These are phyloP conservation scores for Melanophora roralis DNA, from an alignment of 2,888 invertebrate species.

Conservation along the genomic window DNA sequence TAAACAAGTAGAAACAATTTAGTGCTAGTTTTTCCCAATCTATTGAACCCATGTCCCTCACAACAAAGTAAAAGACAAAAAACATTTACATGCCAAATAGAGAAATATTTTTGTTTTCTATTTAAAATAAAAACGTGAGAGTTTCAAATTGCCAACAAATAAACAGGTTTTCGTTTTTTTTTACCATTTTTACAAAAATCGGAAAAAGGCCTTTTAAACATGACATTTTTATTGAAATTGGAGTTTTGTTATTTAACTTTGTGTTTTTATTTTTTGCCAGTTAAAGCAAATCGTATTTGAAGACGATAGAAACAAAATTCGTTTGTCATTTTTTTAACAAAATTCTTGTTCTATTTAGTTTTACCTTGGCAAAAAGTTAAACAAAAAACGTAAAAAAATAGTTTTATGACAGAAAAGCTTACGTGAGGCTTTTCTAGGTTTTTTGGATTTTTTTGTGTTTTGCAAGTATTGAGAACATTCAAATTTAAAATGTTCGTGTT, in stretches of 20 bases:
- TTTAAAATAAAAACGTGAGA: slow-evolving; percentile 46
- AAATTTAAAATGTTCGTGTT: not conserved
- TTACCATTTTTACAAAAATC: slow-evolving; percentile 13
- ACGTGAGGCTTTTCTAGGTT: slow-evolving; percentile 42
- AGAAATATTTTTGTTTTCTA: not conserved
- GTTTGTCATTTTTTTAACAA: slow-evolving; percentile 19
- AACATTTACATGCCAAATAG: slow-evolving; percentile 27
- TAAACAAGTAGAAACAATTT: too few relatives aligned
- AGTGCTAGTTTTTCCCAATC: too few relatives aligned
- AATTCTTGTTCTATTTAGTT: not conserved
- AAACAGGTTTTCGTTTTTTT: slow-evolving; percentile 8
- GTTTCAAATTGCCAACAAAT: slow-evolving; percentile 38
- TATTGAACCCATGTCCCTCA: too few relatives aligned
- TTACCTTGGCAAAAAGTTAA: slow-evolving; percentile 27
- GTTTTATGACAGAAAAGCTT: slow-evolving; percentile 48
- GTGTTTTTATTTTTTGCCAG: slow-evolving; percentile 18
- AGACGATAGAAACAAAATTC: slow-evolving; percentile 23
- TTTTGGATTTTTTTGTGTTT: not conserved
- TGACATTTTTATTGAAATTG: slow-evolving; percentile 52
- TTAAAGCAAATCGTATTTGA: slow-evolving; percentile 24
- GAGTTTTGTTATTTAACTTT: slow-evolving; percentile 18
- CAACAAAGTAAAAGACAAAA: too few relatives aligned
- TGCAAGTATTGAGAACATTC: slow-evolving; percentile 10
- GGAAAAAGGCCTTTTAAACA: slow-evolving; percentile 51
- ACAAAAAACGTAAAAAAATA: slow-evolving; percentile 17